A percentile compares a stretch with the other conserved stretches of the same genome.
Conservation (phyloP, 2,113 vertebrate species). For the Circaetus gallicus region DNA sequence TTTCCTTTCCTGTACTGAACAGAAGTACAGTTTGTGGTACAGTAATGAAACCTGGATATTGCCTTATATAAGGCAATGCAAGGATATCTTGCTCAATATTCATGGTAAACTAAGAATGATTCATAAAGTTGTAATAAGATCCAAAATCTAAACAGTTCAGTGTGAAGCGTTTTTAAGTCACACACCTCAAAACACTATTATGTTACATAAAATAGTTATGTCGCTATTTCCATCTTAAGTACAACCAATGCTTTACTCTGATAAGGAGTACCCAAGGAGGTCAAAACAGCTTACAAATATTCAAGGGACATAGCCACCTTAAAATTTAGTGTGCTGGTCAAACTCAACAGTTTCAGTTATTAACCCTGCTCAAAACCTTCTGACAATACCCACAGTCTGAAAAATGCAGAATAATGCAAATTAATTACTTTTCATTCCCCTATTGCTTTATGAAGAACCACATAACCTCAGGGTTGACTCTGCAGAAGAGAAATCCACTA, state of each 20-base stretch:
- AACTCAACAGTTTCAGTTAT: background rate
- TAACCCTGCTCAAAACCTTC: background rate
- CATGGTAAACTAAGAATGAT: background rate
- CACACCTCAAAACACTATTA: background rate
- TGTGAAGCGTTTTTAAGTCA: background rate
- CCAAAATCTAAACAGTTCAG: background rate
- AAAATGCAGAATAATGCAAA: background rate
- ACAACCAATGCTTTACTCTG: background rate
- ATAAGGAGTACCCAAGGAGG: background rate
- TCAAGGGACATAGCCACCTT: background rate
- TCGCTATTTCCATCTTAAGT: background rate
- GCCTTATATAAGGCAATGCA: background rate
- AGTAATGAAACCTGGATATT: background rate
- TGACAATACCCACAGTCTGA: background rate
- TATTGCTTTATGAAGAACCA: background rate
- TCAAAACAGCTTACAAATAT: background rate
- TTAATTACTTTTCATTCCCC: background rate
- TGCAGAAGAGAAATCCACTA: background rate
- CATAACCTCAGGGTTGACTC: background rate
- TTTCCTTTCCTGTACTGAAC: background rate
- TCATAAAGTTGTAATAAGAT: background rate
- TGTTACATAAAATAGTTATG: background rate
- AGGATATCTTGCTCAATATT: background rate
- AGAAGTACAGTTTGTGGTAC: background rate
- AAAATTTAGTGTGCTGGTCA: background rate